phyloP scores from a whole-genome alignment of 2,888 invertebrate genomes.

The Acrobasis consociella region DNA sequence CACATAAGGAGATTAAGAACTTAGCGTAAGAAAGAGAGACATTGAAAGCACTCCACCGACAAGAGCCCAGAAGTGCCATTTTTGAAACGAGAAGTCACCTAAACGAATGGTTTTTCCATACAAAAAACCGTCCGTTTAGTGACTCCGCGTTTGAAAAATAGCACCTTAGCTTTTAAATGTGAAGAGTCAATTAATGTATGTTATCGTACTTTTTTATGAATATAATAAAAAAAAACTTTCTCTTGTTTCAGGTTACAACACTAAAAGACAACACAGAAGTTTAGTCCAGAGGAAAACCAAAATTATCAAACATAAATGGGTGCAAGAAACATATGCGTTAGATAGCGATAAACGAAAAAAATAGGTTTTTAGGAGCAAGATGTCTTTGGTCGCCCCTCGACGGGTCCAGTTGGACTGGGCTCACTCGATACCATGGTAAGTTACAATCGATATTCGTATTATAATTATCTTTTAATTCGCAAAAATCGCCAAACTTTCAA shows the following conservation, averaged over 20 bases:
- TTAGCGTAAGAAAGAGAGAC: too few species aligned
- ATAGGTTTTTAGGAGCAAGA: constrained; percentile 51
- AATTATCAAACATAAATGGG: constrained; percentile 8
- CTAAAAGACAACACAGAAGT: not conserved
- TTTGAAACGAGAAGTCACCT: too few species aligned
- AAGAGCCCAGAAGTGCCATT: too few species aligned
- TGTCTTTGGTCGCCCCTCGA: constrained; percentile 74
- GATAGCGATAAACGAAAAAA: constrained; percentile 20
- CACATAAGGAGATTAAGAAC: too few species aligned
- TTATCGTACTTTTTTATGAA: not conserved
- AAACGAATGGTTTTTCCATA: too few species aligned
- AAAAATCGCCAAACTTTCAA: not conserved
- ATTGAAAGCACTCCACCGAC: too few species aligned
- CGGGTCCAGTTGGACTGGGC: constrained; percentile 74
- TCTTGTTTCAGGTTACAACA: constrained; percentile 11
- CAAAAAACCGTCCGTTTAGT: too few species aligned
- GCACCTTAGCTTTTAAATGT: too few species aligned
- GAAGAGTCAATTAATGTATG: too few species aligned
- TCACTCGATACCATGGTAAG: constrained; percentile 72
- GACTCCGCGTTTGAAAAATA: too few species aligned
- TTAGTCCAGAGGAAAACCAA: not conserved
- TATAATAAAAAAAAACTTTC: not conserved
- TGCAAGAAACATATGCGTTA: not conserved
- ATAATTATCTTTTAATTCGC: not conserved
- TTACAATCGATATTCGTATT: constrained; percentile 11